Conservation (phyloP, 2,113 vertebrate genomes). For the Leptobrachium ailaonicum region DNA sequence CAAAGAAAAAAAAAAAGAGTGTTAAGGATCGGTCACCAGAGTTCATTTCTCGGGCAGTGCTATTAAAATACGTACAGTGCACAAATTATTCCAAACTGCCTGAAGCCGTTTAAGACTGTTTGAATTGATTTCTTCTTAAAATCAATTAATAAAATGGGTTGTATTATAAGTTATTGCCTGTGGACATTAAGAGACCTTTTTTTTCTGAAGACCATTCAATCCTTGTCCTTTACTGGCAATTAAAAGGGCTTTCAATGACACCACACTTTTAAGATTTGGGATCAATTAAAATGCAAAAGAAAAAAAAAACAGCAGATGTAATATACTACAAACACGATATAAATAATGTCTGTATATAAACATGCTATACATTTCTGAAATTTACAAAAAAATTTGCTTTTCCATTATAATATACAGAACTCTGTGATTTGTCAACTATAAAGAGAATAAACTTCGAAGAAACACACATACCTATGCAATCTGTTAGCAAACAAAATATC, state of each 20-base stretch:
- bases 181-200: conserved; percentile 37
- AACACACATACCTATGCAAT: too few relatives aligned
- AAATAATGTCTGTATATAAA: background rate
- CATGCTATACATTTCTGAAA: background rate
- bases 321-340: background rate
- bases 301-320: background rate
- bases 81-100: conserved; percentile 45
- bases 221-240: conserved; percentile 21
- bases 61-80: conserved; percentile 46
- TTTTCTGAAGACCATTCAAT: conserved; percentile 33
- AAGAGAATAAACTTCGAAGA: too few relatives aligned
- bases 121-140: conserved; percentile 50
- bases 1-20: conserved; percentile 31
- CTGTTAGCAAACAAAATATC: too few relatives aligned
- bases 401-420: too few relatives aligned
- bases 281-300: conserved; percentile 5
- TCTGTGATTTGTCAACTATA: too few relatives aligned
- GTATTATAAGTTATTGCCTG: conserved; percentile 42
- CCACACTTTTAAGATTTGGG: background rate
- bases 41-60: conserved; percentile 42
- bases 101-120: conserved; percentile 31
- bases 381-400: background rate
- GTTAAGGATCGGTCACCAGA: conserved; percentile 47
- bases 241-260: conserved; percentile 22
- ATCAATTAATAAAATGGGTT: conserved; percentile 50